phyloP scores from a whole-genome alignment of 2,797 vertebrate species.

The Melanotaenia parkinsoni region DNA sequence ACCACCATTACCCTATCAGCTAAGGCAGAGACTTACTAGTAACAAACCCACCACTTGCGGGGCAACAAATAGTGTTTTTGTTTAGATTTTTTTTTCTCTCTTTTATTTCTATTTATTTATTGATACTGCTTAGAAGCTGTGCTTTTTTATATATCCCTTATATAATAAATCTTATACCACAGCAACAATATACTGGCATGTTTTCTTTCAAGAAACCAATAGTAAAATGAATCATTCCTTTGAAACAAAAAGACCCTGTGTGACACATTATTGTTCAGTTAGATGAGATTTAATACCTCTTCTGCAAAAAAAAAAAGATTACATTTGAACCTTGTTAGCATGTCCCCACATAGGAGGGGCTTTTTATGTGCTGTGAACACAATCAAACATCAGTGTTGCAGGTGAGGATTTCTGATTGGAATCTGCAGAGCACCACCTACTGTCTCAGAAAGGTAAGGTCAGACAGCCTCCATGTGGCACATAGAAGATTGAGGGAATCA shows the following conservation, averaged over 20 bases:
- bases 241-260: not conserved
- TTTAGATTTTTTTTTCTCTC: conserved; percentile 25
- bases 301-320: not conserved
- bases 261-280: not conserved
- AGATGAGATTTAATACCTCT: not conserved
- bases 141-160: conserved; percentile 23
- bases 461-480: not conserved
- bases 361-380: not conserved
- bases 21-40: conserved; percentile 47
- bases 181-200: not conserved
- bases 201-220: not conserved
- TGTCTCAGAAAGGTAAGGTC: not conserved
- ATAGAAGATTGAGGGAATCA: too few relatives aligned
- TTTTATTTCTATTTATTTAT: conserved; percentile 3
- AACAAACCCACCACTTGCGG: conserved; percentile 47
- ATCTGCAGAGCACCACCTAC: not conserved
- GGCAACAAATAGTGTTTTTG: conserved; percentile 41
- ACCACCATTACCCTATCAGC: conserved; percentile 87
- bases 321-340: not conserved
- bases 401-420: not conserved
- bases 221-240: not conserved
- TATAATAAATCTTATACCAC: not conserved
- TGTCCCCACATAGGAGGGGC: not conserved
- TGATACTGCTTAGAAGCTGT: not conserved
- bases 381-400: not conserved